Evolutionary conservation across 2,113 vertebrate genomes (phyloP), one percentile per base, ranked within the genome.

Genomic region (Trematocara variabile): DNA sequence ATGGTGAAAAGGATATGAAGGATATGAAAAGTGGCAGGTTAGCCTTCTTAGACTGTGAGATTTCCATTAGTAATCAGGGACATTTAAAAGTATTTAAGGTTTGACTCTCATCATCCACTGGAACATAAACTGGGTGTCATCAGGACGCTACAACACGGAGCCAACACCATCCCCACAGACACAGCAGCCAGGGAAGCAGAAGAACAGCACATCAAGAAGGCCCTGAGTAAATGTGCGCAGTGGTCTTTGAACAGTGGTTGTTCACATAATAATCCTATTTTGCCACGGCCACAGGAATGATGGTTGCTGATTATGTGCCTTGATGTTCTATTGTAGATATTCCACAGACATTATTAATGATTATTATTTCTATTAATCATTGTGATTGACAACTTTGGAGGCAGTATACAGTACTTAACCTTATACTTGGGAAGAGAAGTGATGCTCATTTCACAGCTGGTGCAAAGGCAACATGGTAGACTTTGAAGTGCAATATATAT

Each of bases 391-490:
- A 70, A 44, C 65, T 70, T 70, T 44, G 12, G 20, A 25, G 37
- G n/a, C 37, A 44, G 37, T 44, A 14, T 25, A 70, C 20, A 44
- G 20, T 25, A 25, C 63, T 41, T 70, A 44, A 41, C 20, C 37
- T 70, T 25, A 2, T 44, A 25, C 12, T 16, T 8, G 20, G n/a
- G 1, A 70, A 14, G 37, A 44, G 18, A 44, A 70, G 65, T 0
- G n/a, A 25, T 44, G 7, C 37, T 70, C 11, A 25, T 68, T 39
- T 39, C 63, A 68, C n/a, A 41, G n/a, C 34, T 39, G n/a, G 3
- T 41, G 63, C 63, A 68, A 68, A 68, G 63, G 63, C 34, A 68
- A 68, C 63, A 68, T 12, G 9, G 58, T 63, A 12, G 9, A 63
- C 58, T 63, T 37, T 63, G 30, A 63, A 63, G 18, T 63, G 58